Evolutionary conservation across 2,113 vertebrate genomes (phyloP).

Genomic region (Neogale vison): DNA sequence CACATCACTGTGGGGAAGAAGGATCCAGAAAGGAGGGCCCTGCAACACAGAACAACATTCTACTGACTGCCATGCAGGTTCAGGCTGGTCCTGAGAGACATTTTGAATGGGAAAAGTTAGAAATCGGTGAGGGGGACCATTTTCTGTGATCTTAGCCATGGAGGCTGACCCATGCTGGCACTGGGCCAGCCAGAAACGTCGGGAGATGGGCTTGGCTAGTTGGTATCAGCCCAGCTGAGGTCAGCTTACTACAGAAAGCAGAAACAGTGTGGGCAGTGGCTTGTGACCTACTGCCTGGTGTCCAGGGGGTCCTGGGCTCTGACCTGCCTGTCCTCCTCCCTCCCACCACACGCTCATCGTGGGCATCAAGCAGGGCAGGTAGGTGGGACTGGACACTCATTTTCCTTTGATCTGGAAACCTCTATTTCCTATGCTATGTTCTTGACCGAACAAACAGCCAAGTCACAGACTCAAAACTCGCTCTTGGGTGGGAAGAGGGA

Average conservation of each 20-base stretch:
- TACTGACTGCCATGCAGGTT: not conserved
- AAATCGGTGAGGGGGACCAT: not conserved
- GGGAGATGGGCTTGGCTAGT: not conserved
- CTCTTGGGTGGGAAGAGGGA: not conserved
- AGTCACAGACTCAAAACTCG: not conserved
- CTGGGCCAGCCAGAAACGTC: not conserved
- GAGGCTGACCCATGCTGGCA: not conserved
- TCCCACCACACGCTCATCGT: accelerated
- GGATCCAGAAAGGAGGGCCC: not conserved
- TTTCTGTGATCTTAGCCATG: not conserved
- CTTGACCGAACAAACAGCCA: not conserved
- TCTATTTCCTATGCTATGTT: not conserved
- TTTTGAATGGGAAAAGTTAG: not conserved
- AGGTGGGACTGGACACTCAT: not conserved
- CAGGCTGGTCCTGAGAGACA: not conserved
- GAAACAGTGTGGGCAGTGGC: not conserved
- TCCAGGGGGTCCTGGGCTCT: not conserved
- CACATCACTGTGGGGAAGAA: not conserved
- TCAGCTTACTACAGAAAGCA: not conserved
- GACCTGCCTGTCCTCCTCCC: not conserved
- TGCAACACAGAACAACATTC: not conserved
- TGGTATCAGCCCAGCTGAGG: not conserved
- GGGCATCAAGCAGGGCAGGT: not conserved
- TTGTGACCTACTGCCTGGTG: not conserved
- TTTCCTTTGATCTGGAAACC: not conserved